Evolutionary conservation across 1,140 invertebrate genomes (phyloP).

Genomic region (Drosophila murphyi): DNA sequence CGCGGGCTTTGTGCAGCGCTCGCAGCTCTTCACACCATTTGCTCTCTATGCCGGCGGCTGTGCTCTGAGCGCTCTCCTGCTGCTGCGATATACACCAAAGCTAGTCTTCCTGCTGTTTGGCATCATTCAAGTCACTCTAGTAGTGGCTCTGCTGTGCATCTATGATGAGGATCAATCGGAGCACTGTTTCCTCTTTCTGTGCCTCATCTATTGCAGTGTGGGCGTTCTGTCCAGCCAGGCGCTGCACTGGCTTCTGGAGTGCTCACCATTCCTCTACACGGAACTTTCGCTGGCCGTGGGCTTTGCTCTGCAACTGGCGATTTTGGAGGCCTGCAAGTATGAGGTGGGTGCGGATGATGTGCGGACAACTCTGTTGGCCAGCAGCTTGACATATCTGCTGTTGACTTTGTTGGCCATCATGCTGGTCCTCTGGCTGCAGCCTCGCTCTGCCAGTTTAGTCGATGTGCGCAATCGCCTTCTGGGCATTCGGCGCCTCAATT

Average conservation of each 20-base stretch:
- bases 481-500: conserved; percentile 59
- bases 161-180: conserved; percentile 66
- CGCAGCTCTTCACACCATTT: conserved; percentile 60
- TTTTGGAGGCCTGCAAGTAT: conserved; percentile 67
- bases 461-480: conserved; percentile 75
- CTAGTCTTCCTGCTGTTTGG: conserved; percentile 76
- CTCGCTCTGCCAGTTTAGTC: conserved; percentile 61
- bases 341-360: conserved; percentile 46
- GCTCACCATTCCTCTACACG: conserved; percentile 71
- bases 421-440: conserved; percentile 62
- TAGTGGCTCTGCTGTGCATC: conserved; percentile 71
- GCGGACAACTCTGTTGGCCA: conserved; percentile 55
- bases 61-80: conserved; percentile 52
- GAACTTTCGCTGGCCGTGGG: conserved; percentile 62
- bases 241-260: conserved; percentile 70
- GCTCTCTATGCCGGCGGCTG: conserved; percentile 62
- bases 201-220: conserved; percentile 65
- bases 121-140: conserved; percentile 66
- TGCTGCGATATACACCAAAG: conserved; percentile 72
- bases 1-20: conserved; percentile 38
- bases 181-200: conserved; percentile 72
- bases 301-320: conserved; percentile 53
- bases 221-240: conserved; percentile 74
- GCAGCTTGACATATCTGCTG: conserved; percentile 46
- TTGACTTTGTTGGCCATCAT: conserved; percentile 54